Evolutionary conservation across 2,888 invertebrate genomes (phyloP).

Genomic region (Erebia epiphron): DNA sequence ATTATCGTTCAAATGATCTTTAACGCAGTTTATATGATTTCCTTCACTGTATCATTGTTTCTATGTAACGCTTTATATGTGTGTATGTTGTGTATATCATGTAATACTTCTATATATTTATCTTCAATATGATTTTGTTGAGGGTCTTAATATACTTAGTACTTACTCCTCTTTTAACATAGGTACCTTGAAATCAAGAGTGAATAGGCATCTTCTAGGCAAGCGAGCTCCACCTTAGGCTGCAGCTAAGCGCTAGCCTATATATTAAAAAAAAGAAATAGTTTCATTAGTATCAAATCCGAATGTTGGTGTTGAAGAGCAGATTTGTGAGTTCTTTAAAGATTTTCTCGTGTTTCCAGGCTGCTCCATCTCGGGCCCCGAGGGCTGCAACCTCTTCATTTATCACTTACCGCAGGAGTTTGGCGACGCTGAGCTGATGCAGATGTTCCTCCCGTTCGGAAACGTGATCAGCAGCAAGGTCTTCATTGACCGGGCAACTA

Average conservation of each 20-base stretch:
- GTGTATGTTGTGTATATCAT: conserved; percentile 36
- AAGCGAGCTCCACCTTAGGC: too few species aligned
- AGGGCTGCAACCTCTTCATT: conserved; percentile 99
- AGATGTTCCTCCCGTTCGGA: conserved; percentile 99
- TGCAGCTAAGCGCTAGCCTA: too few species aligned
- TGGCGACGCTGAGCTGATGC: conserved; percentile 99
- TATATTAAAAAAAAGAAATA: too few species aligned
- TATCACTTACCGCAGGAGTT: conserved; percentile 99
- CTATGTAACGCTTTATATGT: conserved; percentile 45
- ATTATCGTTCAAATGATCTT: conserved; percentile 24
- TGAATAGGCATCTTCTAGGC: too few species aligned
- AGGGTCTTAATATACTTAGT: neutral
- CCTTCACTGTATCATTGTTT: conserved; percentile 43
- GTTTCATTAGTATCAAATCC: conserved; percentile 25
- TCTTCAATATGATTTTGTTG: neutral
- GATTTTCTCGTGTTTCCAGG: conserved; percentile 90
- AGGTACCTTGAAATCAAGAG: too few species aligned
- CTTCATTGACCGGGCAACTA: conserved; percentile 99
- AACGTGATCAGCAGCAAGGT: conserved; percentile 99
- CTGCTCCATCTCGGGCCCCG: conserved; percentile 98
- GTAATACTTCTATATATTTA: neutral
- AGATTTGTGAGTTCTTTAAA: conserved; percentile 86
- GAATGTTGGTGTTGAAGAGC: conserved; percentile 61
- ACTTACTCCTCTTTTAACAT: too few species aligned
- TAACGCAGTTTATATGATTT: conserved; percentile 26